Conservation (phyloP, 2,797 vertebrate genomes). For the Mallotus villosus region DNA sequence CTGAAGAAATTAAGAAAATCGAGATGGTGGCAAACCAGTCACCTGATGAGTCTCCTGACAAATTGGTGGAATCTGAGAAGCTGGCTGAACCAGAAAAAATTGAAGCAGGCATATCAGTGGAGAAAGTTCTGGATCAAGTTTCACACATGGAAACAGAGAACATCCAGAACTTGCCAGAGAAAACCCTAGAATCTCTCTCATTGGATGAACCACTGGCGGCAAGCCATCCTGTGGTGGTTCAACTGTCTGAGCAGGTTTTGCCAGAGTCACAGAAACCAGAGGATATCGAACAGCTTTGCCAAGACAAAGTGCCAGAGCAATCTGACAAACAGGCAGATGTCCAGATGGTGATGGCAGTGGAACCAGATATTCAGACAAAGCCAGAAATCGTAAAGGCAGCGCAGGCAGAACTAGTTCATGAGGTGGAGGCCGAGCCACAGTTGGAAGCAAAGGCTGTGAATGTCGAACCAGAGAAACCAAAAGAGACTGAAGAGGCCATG, state of each 20-base stretch:
- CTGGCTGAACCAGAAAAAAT: neutral
- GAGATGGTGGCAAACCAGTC: constrained; percentile 18
- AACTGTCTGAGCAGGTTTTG: constrained; percentile 36
- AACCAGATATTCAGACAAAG: neutral
- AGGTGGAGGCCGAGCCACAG: neutral
- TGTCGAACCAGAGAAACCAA: constrained; percentile 9
- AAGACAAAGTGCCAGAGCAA: constrained; percentile 30
- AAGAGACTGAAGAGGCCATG: neutral
- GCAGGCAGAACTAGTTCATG: too few species aligned
- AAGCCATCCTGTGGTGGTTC: constrained; percentile 32
- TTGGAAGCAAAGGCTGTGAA: constrained; percentile 1
- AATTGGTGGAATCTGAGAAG: constrained; percentile 37
- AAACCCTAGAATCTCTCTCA: constrained; percentile 46
- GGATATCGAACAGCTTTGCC: constrained; percentile 23
- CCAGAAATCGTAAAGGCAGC: constrained; percentile 22
- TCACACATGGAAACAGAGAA: constrained; percentile 42
- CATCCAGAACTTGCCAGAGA: constrained; percentile 45
- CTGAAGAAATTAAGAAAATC: neutral
- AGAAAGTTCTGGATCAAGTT: constrained; percentile 50
- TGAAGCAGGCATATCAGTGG: constrained; percentile 51
- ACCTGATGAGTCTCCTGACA: neutral
- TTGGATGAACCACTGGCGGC: constrained; percentile 43
- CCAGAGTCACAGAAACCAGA: constrained; percentile 26
- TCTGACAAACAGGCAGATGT: constrained; percentile 6
- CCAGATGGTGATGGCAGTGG: constrained; percentile 11